These are phyloP conservation scores for Eledona agricola DNA, from an alignment of 2,888 invertebrate species.

Conservation along the genomic window DNA sequence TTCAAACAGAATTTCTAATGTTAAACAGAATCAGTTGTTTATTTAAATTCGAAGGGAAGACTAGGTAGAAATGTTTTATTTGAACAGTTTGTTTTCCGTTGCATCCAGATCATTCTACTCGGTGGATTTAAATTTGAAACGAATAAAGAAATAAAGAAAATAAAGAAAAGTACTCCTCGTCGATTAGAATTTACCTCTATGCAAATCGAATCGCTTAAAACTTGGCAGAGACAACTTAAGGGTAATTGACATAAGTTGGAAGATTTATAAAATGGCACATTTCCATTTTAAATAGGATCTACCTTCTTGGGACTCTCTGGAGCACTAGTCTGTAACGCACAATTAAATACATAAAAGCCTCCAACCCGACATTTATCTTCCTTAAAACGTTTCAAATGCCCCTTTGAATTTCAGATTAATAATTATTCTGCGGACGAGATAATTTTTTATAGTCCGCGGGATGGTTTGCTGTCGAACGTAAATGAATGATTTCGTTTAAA, in stretches of 20 bases:
- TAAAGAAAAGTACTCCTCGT: too few species aligned
- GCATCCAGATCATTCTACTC: too few species aligned
- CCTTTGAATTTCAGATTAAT: conserved; percentile 4
- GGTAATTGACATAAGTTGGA: conserved; percentile 20
- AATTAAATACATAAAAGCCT: conserved; percentile 24
- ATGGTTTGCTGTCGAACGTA: conserved; percentile 10
- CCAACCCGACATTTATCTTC: conserved; percentile 26
- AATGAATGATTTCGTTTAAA: conserved; percentile 25
- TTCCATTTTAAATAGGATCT: conserved; percentile 22
- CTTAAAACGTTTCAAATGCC: conserved; percentile 14
- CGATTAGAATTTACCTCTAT: too few species aligned
- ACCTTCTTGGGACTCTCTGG: conserved; percentile 19
- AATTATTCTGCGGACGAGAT: conserved; percentile 6
- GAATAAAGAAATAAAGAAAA: too few species aligned
- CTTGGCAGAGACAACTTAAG: conserved; percentile 16
- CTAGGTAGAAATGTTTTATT: too few species aligned
- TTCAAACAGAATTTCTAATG: too few species aligned
- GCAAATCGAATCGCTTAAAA: too few species aligned
- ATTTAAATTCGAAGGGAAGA: too few species aligned
- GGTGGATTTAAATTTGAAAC: too few species aligned
- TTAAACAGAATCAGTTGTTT: too few species aligned
- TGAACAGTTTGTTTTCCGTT: too few species aligned
- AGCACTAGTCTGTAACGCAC: conserved; percentile 22
- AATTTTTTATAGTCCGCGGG: conserved; percentile 4
- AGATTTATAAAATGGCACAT: conserved; percentile 29